A percentile compares a stretch with the other conserved stretches of the same genome.
Evolutionary conservation across 1,140 invertebrate species (phyloP).

Genomic region (Tenebrio molitor): DNA sequence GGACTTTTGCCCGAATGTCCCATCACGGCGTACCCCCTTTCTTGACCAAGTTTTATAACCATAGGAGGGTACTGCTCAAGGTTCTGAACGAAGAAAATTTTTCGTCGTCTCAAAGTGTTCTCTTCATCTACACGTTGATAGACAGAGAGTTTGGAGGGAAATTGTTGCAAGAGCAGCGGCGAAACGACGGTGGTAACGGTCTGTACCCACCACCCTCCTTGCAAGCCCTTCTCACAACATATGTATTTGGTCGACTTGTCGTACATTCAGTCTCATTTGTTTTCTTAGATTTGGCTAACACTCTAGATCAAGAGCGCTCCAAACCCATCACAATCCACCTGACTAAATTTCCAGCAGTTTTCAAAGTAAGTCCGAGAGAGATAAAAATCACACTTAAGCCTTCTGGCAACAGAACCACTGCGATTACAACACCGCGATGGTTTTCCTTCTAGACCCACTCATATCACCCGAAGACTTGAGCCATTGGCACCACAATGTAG

Average conservation of each 20-base stretch:
- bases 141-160: conserved; percentile 61
- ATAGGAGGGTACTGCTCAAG: conserved; percentile 55
- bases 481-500: conserved; percentile 61
- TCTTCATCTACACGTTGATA: conserved; percentile 73
- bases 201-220: conserved; percentile 87
- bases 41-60: conserved; percentile 70
- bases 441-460: conserved; percentile 66
- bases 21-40: conserved; percentile 49
- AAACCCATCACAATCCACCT: conserved; percentile 73
- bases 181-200: conserved; percentile 75
- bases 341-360: conserved; percentile 82
- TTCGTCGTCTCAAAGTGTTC: conserved; percentile 54
- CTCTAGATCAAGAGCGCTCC: conserved; percentile 69
- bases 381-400: conserved; percentile 84
- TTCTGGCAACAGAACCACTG: conserved; percentile 90
- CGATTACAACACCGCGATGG: conserved; percentile 73
- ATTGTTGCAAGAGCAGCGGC: conserved; percentile 71
- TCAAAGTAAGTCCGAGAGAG: conserved; percentile 77
- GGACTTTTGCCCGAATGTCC: conserved; percentile 80
- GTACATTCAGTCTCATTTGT: conserved; percentile 81
- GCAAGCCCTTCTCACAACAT: conserved; percentile 80
- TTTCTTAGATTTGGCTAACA: conserved; percentile 81
- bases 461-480: conserved; percentile 59
- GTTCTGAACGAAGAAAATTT: conserved; percentile 49
- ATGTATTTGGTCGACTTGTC: conserved; percentile 76